Evolutionary conservation across 2,797 vertebrate species (phyloP).

Genomic region (Phrynocephalus vlangalii): DNA sequence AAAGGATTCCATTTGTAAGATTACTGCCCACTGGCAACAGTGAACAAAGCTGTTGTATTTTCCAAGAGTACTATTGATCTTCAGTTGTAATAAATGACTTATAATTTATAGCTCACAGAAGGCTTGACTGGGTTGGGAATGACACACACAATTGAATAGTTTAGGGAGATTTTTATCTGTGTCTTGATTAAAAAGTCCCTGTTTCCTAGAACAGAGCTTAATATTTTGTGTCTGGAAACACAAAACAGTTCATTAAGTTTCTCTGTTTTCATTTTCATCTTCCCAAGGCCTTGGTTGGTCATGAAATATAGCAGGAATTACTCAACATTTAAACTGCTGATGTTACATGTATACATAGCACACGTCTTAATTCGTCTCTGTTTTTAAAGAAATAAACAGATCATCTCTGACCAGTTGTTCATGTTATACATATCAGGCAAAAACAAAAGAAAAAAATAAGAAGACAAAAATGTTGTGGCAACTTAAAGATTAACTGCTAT

Average conservation of each 20-base stretch:
- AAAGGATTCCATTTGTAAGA: background rate
- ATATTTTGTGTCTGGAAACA: background rate
- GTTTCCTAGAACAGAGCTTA: background rate
- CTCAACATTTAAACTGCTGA: background rate
- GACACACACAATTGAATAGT: background rate
- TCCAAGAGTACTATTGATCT: background rate
- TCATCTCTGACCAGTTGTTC: slow-evolving; percentile 1
- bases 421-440: background rate
- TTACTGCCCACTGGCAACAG: background rate
- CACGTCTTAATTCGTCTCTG: slow-evolving; percentile 14
- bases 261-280: background rate
- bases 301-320: background rate
- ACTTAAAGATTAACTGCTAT: too few species aligned
- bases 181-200: background rate
- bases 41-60: background rate
- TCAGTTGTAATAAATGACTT: background rate
- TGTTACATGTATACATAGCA: background rate
- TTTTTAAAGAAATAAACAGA: slow-evolving; percentile 7
- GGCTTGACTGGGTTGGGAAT: slow-evolving; percentile 10
- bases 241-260: background rate
- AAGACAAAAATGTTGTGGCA: too few species aligned
- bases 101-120: background rate
- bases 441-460: too few species aligned
- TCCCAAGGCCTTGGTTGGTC: background rate
- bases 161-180: background rate